Percentiles rank a stretch among this genome's conserved stretches.
phyloP scores from a whole-genome alignment of 2,113 vertebrate species.

The Cyanocitta stelleri region DNA sequence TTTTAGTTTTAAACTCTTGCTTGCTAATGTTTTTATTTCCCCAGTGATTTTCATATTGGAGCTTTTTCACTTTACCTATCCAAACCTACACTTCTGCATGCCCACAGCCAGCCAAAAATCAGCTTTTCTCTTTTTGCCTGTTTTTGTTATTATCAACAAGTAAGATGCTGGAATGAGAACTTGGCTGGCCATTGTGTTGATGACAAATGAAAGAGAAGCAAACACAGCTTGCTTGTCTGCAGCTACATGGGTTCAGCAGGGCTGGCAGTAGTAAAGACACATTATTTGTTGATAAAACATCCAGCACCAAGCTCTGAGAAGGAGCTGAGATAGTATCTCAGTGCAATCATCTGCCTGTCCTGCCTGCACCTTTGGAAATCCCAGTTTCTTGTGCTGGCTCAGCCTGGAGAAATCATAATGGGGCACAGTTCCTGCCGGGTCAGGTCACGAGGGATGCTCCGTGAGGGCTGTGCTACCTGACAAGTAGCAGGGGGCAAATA shows the following conservation, averaged over 20 bases:
- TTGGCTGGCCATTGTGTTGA: constrained; percentile 43
- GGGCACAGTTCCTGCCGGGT: neutral
- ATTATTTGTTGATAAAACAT: constrained; percentile 43
- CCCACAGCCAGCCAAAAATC: neutral
- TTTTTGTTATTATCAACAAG: constrained; percentile 21
- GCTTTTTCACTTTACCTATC: neutral
- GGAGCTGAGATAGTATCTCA: neutral
- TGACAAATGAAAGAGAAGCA: constrained; percentile 39
- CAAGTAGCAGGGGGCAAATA: neutral
- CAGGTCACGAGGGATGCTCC: neutral
- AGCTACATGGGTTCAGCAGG: constrained; percentile 28
- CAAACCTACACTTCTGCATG: neutral
- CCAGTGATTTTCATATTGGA: neutral
- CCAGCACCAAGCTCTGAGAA: neutral
- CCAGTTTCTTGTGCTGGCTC: neutral
- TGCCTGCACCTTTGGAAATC: neutral
- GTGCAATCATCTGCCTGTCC: neutral
- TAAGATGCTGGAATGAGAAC: constrained; percentile 19
- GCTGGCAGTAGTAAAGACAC: constrained; percentile 12
- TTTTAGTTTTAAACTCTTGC: neutral
- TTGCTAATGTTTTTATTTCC: neutral
- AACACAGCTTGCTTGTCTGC: constrained; percentile 55
- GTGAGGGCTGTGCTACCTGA: neutral
- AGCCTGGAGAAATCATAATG: neutral
- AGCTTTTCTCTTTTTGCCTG: neutral